phyloP scores from a whole-genome alignment of 2,113 vertebrate species.

The Sinocyclocheilus rhinocerous region DNA sequence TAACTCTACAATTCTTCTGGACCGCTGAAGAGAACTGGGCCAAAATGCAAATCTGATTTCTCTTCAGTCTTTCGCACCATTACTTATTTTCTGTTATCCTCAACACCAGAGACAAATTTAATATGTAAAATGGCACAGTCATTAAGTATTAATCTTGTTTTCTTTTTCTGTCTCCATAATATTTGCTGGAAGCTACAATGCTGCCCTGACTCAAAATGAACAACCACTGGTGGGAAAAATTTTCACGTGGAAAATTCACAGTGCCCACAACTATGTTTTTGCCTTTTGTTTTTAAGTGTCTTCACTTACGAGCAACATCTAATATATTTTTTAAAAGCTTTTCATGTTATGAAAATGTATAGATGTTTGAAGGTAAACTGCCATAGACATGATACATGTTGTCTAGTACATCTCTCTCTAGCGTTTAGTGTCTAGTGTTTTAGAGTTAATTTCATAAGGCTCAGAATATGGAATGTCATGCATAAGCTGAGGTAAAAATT shows the following conservation, averaged over 20 bases:
- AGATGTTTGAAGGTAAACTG: background rate
- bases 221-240: background rate
- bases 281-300: background rate
- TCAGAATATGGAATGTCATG: background rate
- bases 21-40: background rate
- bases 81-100: background rate
- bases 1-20: background rate
- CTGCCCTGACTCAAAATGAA: background rate
- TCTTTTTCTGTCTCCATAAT: slow-evolving; percentile 50
- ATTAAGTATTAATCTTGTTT: slow-evolving; percentile 63
- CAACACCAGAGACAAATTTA: slow-evolving; percentile 43
- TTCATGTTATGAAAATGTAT: background rate
- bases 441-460: background rate
- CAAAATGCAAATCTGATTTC: slow-evolving; percentile 37
- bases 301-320: background rate
- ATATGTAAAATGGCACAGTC: slow-evolving; percentile 56
- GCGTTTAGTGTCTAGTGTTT: background rate
- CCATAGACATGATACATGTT: background rate
- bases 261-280: background rate
- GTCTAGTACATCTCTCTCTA: background rate
- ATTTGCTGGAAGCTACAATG: slow-evolving; percentile 42
- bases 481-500: background rate
- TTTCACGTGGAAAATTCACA: background rate
- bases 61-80: slow-evolving; percentile 25
- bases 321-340: background rate